phyloP scores from a whole-genome alignment of 2,113 vertebrate species.

The Balaeniceps rex region DNA sequence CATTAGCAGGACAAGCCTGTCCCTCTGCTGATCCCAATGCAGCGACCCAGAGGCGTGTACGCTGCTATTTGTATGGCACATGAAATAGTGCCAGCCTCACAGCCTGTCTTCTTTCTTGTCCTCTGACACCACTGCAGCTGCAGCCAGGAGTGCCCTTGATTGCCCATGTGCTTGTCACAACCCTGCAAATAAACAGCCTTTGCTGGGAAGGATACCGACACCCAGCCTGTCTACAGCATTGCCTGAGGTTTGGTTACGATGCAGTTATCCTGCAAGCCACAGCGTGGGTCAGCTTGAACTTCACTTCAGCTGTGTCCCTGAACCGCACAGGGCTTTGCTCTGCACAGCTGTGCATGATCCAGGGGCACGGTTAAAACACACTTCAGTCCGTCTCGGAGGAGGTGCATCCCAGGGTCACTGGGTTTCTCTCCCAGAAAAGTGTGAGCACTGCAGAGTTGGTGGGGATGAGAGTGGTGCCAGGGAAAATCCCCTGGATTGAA shows the following conservation, averaged over 20 bases:
- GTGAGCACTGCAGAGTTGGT: background rate
- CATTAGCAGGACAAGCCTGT: background rate
- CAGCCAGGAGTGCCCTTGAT: background rate
- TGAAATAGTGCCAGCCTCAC: background rate
- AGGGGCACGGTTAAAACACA: background rate
- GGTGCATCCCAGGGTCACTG: background rate
- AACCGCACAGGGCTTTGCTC: background rate
- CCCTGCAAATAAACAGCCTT: background rate
- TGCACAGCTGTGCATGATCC: background rate
- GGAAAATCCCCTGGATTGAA: background rate
- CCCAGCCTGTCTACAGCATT: background rate
- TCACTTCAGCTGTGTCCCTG: background rate
- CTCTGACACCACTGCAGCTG: background rate
- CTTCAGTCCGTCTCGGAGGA: background rate
- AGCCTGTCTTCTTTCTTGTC: background rate
- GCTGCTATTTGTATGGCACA: background rate
- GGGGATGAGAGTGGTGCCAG: background rate
- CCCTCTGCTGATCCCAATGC: background rate
- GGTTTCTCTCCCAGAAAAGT: background rate
- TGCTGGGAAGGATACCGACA: background rate
- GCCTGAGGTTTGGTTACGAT: rapidly evolving
- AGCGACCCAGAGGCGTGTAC: background rate
- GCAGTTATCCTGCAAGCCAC: background rate
- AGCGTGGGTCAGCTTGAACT: background rate
- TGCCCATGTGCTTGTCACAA: rapidly evolving